These are phyloP conservation scores for Girardinichthys multiradiatus DNA, from an alignment of 2,113 vertebrate species.

Conservation along the genomic window DNA sequence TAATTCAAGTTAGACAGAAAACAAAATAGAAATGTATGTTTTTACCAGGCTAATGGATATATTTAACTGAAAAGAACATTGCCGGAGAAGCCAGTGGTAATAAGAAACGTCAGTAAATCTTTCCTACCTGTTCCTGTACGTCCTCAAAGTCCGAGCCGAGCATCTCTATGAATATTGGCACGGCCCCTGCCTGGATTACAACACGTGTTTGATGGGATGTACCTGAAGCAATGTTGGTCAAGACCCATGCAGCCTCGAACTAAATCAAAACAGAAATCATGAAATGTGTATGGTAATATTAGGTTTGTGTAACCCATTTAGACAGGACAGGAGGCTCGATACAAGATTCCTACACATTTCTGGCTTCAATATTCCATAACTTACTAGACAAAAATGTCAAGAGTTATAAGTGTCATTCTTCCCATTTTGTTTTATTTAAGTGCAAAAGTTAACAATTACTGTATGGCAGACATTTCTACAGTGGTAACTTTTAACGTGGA, in stretches of 20 bases:
- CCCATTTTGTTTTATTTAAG: neutral
- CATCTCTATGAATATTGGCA: conserved; percentile 97
- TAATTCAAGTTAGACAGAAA: conserved; percentile 11
- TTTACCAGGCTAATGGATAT: neutral
- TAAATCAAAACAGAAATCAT: conserved; percentile 57
- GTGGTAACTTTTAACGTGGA: neutral
- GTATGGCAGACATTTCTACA: neutral
- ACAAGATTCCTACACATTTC: neutral
- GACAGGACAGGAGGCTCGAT: neutral
- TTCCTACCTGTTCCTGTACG: conserved; percentile 94
- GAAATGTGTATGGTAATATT: neutral
- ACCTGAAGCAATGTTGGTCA: conserved; percentile 98
- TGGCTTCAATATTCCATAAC: too few relatives aligned
- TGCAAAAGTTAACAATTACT: neutral
- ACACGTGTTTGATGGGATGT: conserved; percentile 97
- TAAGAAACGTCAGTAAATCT: neutral
- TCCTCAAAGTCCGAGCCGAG: conserved; percentile 97
- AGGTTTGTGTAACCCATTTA: neutral
- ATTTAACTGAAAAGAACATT: neutral
- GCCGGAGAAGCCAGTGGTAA: neutral
- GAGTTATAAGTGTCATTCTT: too few relatives aligned
- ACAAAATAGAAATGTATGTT: neutral
- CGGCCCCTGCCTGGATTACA: conserved; percentile 97
- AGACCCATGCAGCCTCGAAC: conserved; percentile 98
- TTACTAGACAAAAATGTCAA: too few relatives aligned